These are phyloP conservation scores for Melipona bicolor DNA, from an alignment of 2,888 invertebrate genomes.

Conservation along the genomic window DNA sequence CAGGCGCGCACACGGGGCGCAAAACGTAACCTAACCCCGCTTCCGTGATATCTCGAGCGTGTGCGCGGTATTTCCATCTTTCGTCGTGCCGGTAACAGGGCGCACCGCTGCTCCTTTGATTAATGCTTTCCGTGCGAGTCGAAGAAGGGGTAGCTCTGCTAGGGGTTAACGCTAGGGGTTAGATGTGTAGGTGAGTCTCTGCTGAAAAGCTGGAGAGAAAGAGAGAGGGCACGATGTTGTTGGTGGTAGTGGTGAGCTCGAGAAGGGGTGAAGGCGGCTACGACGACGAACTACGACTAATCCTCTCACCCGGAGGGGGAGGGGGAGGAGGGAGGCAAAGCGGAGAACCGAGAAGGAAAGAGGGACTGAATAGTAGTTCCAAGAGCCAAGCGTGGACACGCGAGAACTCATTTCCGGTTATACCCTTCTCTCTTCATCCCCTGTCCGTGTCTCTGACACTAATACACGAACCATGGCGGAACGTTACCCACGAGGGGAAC, in stretches of 20 bases:
- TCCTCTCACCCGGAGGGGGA: constrained; percentile 48
- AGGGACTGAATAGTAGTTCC: constrained; percentile 66
- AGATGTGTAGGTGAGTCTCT: background rate
- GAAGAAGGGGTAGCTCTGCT: constrained; percentile 36
- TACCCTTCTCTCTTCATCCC: constrained; percentile 44
- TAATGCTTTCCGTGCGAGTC: constrained; percentile 75
- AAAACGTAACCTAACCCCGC: constrained; percentile 55
- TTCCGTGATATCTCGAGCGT: constrained; percentile 65
- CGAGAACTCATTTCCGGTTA: constrained; percentile 81
- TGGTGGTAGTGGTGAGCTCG: background rate
- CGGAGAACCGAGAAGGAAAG: constrained; percentile 51
- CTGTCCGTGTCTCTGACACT: constrained; percentile 46
- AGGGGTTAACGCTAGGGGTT: background rate
- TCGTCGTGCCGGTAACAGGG: constrained; percentile 74
- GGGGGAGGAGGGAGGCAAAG: constrained; percentile 21
- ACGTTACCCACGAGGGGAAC: constrained; percentile 38
- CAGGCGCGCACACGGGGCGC: constrained; percentile 22
- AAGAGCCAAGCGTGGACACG: constrained; percentile 75
- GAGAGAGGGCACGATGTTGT: constrained; percentile 4
- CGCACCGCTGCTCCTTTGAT: constrained; percentile 77
- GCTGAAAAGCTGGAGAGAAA: background rate
- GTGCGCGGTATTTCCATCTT: constrained; percentile 71
- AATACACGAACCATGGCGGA: constrained; percentile 41
- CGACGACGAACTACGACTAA: constrained; percentile 67
- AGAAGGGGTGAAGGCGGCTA: constrained; percentile 13